Percentiles rank a stretch among this genome's conserved stretches.
Conservation (phyloP, 2,113 vertebrate genomes). For the Numenius arquata region DNA sequence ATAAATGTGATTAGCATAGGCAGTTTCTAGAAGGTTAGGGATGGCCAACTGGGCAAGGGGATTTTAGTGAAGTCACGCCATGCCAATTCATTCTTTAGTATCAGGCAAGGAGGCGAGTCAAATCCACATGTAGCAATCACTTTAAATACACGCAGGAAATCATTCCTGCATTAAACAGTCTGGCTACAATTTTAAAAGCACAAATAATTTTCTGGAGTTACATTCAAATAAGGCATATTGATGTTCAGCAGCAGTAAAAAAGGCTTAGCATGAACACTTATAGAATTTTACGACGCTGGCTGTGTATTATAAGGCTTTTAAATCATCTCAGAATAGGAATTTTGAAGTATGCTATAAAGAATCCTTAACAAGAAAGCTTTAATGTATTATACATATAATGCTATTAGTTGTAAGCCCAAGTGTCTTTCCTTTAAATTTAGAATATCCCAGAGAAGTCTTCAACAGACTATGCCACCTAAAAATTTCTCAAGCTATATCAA, state of each 20-base stretch:
- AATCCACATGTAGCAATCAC: background rate
- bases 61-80: background rate
- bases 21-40: background rate
- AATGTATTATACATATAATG: constrained; percentile 1
- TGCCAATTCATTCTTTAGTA: background rate
- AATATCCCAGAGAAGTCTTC: background rate
- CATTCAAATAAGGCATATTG: background rate
- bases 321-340: background rate
- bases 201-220: constrained; percentile 25
- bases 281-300: background rate
- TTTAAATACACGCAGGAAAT: background rate
- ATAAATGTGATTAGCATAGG: background rate
- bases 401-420: background rate
- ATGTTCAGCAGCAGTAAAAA: constrained; percentile 23
- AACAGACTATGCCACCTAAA: background rate
- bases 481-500: background rate
- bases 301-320: constrained; percentile 11
- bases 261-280: background rate
- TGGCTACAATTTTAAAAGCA: constrained; percentile 9
- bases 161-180: background rate
- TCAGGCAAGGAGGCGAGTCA: background rate
- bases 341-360: background rate
- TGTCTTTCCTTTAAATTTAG: background rate
- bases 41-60: background rate
- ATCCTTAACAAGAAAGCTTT: constrained; percentile 28